These are phyloP conservation scores for Antennarius striatus DNA, from an alignment of 2,113 vertebrate species.

Conservation along the genomic window DNA sequence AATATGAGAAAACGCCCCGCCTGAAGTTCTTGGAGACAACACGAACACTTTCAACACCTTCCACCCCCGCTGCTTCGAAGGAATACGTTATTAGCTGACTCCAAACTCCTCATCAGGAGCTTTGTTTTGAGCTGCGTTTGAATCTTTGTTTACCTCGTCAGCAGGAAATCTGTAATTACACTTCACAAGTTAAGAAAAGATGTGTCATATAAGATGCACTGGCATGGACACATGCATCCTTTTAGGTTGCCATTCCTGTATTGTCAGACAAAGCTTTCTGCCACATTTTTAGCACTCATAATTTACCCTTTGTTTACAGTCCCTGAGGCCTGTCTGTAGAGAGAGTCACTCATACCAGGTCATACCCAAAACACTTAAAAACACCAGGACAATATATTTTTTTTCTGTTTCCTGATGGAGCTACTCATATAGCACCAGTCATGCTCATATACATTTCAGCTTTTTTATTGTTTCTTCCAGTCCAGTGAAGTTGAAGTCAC, in stretches of 20 bases:
- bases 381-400: conserved; percentile 26
- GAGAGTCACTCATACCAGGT: conserved; percentile 46
- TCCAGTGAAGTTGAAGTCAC: conserved; percentile 1
- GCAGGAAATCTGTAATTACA: conserved; percentile 68
- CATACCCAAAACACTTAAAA: conserved; percentile 30
- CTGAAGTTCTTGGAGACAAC: conserved; percentile 48
- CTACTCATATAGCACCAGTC: conserved; percentile 35
- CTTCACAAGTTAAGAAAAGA: conserved; percentile 50
- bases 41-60: conserved; percentile 65
- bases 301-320: conserved; percentile 74
- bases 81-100: conserved; percentile 59
- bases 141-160: conserved; percentile 67
- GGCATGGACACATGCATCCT: conserved; percentile 40
- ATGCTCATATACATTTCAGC: conserved; percentile 21
- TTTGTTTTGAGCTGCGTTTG: conserved; percentile 63
- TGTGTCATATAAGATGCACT: conserved; percentile 54
- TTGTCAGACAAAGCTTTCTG: conserved; percentile 69
- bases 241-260: conserved; percentile 53
- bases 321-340: conserved; percentile 47
- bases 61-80: conserved; percentile 47
- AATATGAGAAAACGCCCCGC: conserved; percentile 62
- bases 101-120: conserved; percentile 53
- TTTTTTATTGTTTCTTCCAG: conserved; percentile 5
- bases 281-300: conserved; percentile 69
- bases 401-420: conserved; percentile 20